Base-by-base conservation (phyloP, 2,888 invertebrate species). In the Uropetala carovei region DNA sequence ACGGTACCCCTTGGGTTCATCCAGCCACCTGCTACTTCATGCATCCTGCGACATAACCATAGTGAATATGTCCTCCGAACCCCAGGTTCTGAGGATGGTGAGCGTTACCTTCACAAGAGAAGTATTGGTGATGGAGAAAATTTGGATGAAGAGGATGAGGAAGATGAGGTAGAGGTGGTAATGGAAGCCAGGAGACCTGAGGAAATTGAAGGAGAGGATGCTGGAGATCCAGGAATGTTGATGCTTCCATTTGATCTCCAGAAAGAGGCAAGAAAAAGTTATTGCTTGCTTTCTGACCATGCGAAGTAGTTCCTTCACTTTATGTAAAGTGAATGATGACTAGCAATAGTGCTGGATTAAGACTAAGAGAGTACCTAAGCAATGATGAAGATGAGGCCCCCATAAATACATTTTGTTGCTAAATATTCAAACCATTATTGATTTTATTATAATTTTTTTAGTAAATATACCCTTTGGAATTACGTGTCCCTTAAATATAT, bases 1-100 rank as follows among this genome's bases (percentile, higher is more conserved):
- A 99, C 99, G 83, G 96, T 99, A 94, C 99, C 99, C 0, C 95
- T 99, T 94, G 98, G 99, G 93, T 99, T 99, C 95, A 98, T 99
- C 94, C 98, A 99, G 94, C 99, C 99, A 0, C 97, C 98, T 81
- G 98, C 99, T 0, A 97, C 98, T 92, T 97, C 97, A n/a, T 99
- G 99, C 95, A 97, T 99, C 94, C 94, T 95, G 8, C 94, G 94
- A 13, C 95, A 95, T 92, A 97, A 97, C 94, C 95, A 96, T 93
- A 97, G 97, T 1, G 96, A 97, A 60, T 96, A 96, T 94, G 95
- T 96, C 93, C 95, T 98, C 92, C 96, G 96, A 81, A 95, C 96
- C 27, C 97, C 97, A n/a, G 96, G 89, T 7, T 9, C 30, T 92
- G 82, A 93, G 92, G 13, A 91, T 30, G 82, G 58, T 18, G n/a